Conservation (phyloP, 2,797 vertebrate species). For the Furcifer pardalis region DNA sequence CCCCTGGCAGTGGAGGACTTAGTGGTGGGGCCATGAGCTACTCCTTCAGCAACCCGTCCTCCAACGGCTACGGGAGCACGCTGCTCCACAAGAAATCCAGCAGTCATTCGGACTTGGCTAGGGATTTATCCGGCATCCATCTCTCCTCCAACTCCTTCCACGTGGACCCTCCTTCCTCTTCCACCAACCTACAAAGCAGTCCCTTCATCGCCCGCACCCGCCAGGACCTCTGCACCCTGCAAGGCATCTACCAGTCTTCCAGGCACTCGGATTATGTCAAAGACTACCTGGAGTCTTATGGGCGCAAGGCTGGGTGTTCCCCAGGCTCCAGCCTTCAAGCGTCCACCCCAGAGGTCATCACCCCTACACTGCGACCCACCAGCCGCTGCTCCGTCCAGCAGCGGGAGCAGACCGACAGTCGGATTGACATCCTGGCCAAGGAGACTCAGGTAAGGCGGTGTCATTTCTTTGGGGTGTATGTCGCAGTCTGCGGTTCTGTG, state of each 20-base stretch:
- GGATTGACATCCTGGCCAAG: slow-evolving; percentile 65
- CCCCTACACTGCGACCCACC: slow-evolving; percentile 65
- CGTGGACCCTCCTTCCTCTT: slow-evolving; percentile 3
- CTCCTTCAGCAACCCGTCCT: slow-evolving; percentile 64
- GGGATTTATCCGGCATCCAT: slow-evolving; percentile 85
- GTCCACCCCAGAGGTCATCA: slow-evolving; percentile 79
- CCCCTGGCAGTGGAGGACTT: slow-evolving; percentile 75
- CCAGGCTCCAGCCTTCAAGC: slow-evolving; percentile 69
- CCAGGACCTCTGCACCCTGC: slow-evolving; percentile 78
- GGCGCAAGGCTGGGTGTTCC: slow-evolving; percentile 64
- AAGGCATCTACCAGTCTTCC: slow-evolving; percentile 78
- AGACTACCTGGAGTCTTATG: slow-evolving; percentile 78
- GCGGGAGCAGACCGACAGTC: slow-evolving; percentile 75
- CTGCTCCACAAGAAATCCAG: slow-evolving; percentile 87
- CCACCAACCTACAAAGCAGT: slow-evolving; percentile 20
- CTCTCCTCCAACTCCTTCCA: slow-evolving; percentile 75
- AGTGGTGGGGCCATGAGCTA: slow-evolving; percentile 78
- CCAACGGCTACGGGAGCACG: slow-evolving; percentile 76
- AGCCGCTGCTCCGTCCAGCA: slow-evolving; percentile 69
- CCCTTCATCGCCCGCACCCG: slow-evolving; percentile 71
- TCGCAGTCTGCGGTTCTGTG: too few relatives aligned
- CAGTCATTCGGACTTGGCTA: slow-evolving; percentile 92
- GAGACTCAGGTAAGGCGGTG: slow-evolving; percentile 76
- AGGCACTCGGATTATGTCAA: slow-evolving; percentile 74
- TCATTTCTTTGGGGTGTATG: neutral